phyloP scores from a whole-genome alignment of 2,888 invertebrate species.

The Caenorhabditis uteleia region DNA sequence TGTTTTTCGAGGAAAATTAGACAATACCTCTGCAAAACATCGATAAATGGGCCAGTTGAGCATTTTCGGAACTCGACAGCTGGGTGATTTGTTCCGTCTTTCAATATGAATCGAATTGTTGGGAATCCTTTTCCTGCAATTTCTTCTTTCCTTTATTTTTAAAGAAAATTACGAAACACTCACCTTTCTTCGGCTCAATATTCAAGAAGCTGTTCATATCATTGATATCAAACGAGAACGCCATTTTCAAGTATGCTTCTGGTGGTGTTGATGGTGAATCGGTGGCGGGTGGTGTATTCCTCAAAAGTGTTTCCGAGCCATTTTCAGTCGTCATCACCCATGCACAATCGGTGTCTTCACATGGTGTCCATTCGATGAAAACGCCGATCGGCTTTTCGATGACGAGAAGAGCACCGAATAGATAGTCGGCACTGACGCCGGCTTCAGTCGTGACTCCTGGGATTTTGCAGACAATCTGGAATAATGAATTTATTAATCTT shows the following conservation, averaged over 20 bases:
- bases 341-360: slow-evolving; percentile 45
- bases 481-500: no score
- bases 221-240: slow-evolving; percentile 64
- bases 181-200: slow-evolving; percentile 54
- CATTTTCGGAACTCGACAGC: slow-evolving; percentile 87
- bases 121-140: slow-evolving; percentile 29
- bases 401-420: slow-evolving; percentile 54
- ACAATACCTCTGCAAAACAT: slow-evolving; percentile 73
- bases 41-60: slow-evolving; percentile 81
- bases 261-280: neutral
- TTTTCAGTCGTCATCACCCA: slow-evolving; percentile 53
- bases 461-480: slow-evolving; percentile 35
- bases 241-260: slow-evolving; percentile 16
- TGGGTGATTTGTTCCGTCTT: slow-evolving; percentile 79
- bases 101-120: slow-evolving; percentile 75
- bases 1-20: no score
- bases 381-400: slow-evolving; percentile 64
- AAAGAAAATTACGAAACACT: neutral
- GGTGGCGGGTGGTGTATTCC: slow-evolving; percentile 9
- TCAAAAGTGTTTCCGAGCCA: slow-evolving; percentile 20
- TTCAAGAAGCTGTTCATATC: slow-evolving; percentile 63
- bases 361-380: slow-evolving; percentile 67
- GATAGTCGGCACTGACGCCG: slow-evolving; percentile 36
- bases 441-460: slow-evolving; percentile 46
- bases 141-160: neutral